Conservation (phyloP, 2,113 vertebrate species). For the Otolemur garnettii region DNA sequence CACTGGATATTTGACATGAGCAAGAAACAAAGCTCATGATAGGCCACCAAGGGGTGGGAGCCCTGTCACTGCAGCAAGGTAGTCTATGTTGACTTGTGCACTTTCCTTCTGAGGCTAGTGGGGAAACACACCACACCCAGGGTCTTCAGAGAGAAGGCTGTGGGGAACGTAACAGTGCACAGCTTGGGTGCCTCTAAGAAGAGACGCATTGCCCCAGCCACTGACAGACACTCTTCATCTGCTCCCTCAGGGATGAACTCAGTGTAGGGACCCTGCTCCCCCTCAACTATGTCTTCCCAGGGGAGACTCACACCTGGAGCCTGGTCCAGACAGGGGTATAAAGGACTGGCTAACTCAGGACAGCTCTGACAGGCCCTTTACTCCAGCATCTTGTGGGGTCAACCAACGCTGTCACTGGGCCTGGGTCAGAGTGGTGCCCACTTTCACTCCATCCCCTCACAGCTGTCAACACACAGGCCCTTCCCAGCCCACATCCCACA, state of each 20-base stretch:
- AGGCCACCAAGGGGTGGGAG: neutral
- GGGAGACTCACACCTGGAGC: fast-evolving
- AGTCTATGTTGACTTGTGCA: neutral
- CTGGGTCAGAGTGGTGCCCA: neutral
- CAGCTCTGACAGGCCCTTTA: too few relatives aligned
- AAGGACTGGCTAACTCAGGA: neutral
- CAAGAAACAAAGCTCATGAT: neutral
- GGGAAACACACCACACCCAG: neutral
- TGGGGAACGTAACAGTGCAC: too few relatives aligned
- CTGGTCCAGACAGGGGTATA: neutral
- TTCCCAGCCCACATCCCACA: neutral
- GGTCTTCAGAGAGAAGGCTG: neutral
- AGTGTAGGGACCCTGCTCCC: neutral
- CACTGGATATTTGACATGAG: neutral
- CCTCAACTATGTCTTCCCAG: fast-evolving
- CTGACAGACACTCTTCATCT: too few relatives aligned
- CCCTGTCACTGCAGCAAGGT: neutral
- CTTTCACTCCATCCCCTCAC: too few relatives aligned
- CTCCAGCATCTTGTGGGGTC: fast-evolving
- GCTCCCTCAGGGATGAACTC: neutral
- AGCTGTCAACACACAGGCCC: too few relatives aligned
- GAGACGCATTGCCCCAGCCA: too few relatives aligned
- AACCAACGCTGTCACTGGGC: fast-evolving
- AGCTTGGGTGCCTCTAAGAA: neutral
- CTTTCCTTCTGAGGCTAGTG: neutral